Evolutionary conservation across 2,113 vertebrate species (phyloP).

Genomic region (Marmota flaviventris): DNA sequence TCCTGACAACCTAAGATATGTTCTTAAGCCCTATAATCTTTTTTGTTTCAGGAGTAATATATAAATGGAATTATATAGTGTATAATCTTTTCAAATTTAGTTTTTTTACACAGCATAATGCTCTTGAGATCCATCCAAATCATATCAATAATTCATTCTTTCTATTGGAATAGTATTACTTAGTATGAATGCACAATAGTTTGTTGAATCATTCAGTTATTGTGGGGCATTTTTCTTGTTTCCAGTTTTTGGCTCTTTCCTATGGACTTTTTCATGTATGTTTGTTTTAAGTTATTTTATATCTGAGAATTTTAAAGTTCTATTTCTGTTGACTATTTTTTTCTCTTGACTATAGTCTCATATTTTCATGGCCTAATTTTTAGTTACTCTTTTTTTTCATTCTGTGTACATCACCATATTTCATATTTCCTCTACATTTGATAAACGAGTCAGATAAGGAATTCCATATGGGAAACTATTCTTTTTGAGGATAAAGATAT

Average conservation of each 20-base stretch:
- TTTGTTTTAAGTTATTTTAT: background rate
- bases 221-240: background rate
- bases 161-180: background rate
- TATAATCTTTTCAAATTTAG: background rate
- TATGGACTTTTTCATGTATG: background rate
- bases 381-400: background rate
- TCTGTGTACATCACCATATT: background rate
- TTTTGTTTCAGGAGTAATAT: background rate
- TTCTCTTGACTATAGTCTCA: background rate
- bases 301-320: background rate
- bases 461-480: background rate
- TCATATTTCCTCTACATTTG: background rate
- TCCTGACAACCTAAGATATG: background rate
- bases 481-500: background rate
- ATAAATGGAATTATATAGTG: background rate
- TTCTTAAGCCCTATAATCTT: background rate
- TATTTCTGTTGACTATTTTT: background rate
- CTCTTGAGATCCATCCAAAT: background rate
- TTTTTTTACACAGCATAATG: background rate
- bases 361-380: background rate
- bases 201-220: background rate
- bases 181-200: background rate
- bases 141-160: background rate
- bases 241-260: background rate
- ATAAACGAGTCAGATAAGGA: background rate